Evolutionary conservation across 2,797 vertebrate genomes (phyloP), one percentile per base, ranked within the genome.

Genomic region (Esox masquinongy): DNA sequence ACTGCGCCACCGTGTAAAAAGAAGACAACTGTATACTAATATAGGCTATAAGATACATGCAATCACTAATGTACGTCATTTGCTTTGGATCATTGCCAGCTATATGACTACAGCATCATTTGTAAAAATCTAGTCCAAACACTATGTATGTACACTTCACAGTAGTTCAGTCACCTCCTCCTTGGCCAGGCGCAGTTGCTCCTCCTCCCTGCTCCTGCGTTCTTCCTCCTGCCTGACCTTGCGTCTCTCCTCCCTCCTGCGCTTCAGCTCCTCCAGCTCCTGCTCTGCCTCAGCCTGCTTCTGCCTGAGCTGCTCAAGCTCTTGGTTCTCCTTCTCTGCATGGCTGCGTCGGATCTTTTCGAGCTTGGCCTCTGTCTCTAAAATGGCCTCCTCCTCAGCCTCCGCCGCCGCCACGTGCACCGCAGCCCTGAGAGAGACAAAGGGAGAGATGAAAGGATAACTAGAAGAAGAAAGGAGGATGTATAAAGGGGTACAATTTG

Each of bases 241-340:
- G 68, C 86, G 88, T 51, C 88, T 89, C 74, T 91, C 92, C 80
- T 93, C 94, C 59, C 82, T 84, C 83, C 81, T 90, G 71, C 78
- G 92, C 80, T 92, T 92, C 80, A 95, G 91, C 80, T 94, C 90
- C 78, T 95, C 93, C 84, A 95, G 88, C 85, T 95, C 93, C 63
- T 84, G 86, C 84, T 94, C 94, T 0, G 89, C 90, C 59, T 93
- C 92, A 0, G 49, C 80, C 80, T 94, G 93, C n/a, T 88, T 80
- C 22, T 88, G 87, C 5, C 77, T 73, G 29, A 89, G 83, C 75
- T 87, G 90, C 78, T 95, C 92, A 74, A 92, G 86, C 77, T 94
- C 93, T 76, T 74, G 92, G 76, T 80, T 92, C 80, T 93, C 93
- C 83, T 94, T 94, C 0, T 64, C 88, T 74, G 94, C 93, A 72